A percentile compares a stretch with the other conserved stretches of the same genome.
Conservation (phyloP, 1,140 invertebrate species). For the Globodera rostochiensis region DNA sequence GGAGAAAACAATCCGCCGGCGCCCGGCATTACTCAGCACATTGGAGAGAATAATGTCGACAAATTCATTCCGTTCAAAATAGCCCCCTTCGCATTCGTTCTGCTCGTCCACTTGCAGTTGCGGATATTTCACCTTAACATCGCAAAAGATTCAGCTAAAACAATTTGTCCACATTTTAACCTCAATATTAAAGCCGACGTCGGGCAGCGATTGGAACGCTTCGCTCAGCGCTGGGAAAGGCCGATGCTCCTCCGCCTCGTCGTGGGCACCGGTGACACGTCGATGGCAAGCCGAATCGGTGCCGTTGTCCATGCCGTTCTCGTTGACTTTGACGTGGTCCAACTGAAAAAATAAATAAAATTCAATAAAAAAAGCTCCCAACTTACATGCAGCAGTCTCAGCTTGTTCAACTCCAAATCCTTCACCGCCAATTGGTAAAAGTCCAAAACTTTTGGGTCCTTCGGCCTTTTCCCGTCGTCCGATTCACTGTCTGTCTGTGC, state of each 20-base stretch:
- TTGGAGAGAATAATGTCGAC: conserved; percentile 61
- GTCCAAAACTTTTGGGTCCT: conserved; percentile 37
- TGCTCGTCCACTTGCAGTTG: conserved; percentile 31
- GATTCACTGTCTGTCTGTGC: not conserved
- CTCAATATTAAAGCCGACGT: conserved; percentile 57
- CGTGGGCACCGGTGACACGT: conserved; percentile 37
- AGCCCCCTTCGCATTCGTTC: conserved; percentile 46
- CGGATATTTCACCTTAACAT: conserved; percentile 15
- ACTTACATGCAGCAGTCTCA: conserved; percentile 54
- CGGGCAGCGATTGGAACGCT: conserved; percentile 38
- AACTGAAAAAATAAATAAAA: conserved; percentile 41
- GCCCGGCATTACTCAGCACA: conserved; percentile 56
- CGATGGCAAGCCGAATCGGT: conserved; percentile 6
- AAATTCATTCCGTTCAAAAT: conserved; percentile 55
- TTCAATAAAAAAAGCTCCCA: not conserved
- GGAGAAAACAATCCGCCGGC: conserved; percentile 63
- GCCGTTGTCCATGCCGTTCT: conserved; percentile 21
- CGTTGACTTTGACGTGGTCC: conserved; percentile 47
- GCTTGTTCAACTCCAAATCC: conserved; percentile 60
- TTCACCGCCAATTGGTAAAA: conserved; percentile 63
- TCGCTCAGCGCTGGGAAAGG: conserved; percentile 54
- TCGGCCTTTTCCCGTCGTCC: conserved; percentile 31
- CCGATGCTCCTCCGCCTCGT: conserved; percentile 49
- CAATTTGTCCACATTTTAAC: conserved; percentile 36
- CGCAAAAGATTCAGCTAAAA: not conserved